Evolutionary conservation across 2,797 vertebrate species (phyloP).

Genomic region (Smutsia temminckii): DNA sequence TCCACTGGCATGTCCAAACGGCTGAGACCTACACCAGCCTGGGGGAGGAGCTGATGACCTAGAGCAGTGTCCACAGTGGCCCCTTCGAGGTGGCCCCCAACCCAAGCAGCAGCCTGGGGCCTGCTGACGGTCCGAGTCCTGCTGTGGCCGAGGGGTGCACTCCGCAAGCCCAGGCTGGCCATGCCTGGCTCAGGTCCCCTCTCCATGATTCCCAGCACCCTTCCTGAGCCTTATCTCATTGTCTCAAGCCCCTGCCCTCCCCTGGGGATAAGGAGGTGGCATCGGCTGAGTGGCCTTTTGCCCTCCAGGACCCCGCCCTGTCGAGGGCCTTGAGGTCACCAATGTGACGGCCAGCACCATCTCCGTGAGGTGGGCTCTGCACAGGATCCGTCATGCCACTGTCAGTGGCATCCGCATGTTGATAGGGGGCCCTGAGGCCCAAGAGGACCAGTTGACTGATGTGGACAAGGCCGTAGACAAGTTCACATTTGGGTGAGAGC

Average conservation of each 20-base stretch:
- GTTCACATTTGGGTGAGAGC: slow-evolving; percentile 91
- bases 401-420: slow-evolving; percentile 91
- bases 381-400: slow-evolving; percentile 87
- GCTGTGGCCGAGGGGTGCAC: rapidly evolving
- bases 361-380: slow-evolving; percentile 92
- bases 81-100: neutral
- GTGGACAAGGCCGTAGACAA: slow-evolving; percentile 90
- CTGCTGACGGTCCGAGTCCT: rapidly evolving
- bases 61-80: neutral
- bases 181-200: rapidly evolving
- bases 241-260: neutral
- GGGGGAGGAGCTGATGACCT: neutral
- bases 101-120: neutral
- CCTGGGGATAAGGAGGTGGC: neutral
- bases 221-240: neutral
- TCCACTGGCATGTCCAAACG: neutral
- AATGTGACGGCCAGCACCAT: slow-evolving; percentile 92
- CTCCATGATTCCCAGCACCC: neutral
- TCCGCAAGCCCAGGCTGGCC: neutral
- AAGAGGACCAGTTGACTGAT: slow-evolving; percentile 84
- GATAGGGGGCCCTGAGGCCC: slow-evolving; percentile 87
- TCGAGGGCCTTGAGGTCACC: slow-evolving; percentile 91
- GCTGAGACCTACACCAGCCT: no score
- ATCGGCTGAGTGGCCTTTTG: neutral
- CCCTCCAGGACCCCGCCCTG: slow-evolving; percentile 89